Conservation (phyloP, 2,888 invertebrate genomes). For the Syrphus vitripennis region DNA sequence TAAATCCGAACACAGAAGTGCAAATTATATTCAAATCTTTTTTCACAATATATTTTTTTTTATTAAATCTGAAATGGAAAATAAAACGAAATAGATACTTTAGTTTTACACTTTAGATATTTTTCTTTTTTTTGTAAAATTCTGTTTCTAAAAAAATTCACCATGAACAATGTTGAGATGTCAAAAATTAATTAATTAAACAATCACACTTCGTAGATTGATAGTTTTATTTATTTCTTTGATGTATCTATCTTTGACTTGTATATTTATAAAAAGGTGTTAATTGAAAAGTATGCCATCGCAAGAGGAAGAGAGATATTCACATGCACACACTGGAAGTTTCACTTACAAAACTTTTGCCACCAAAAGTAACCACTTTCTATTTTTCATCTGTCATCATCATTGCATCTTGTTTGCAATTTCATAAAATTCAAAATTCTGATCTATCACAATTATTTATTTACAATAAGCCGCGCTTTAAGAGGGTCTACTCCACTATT, state of each 20-base stretch:
- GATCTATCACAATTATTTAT: conserved; percentile 32
- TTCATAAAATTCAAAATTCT: background rate
- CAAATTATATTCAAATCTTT: background rate
- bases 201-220: conserved; percentile 6
- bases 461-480: conserved; percentile 23
- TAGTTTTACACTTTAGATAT: conserved; percentile 20
- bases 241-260: conserved; percentile 44
- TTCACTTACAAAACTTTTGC: conserved; percentile 71
- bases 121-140: background rate
- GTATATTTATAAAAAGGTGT: conserved; percentile 47
- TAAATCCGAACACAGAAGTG: conserved; percentile 55
- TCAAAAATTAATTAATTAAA: background rate
- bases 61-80: conserved; percentile 57
- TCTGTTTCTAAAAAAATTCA: background rate
- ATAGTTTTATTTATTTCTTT: background rate
- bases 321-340: conserved; percentile 33
- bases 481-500: conserved; percentile 27
- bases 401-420: conserved; percentile 54
- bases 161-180: conserved; percentile 14
- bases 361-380: conserved; percentile 78
- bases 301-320: conserved; percentile 33
- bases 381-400: conserved; percentile 76
- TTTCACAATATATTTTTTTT: conserved; percentile 19
- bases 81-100: conserved; percentile 43
- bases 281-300: conserved; percentile 72